phyloP scores from a whole-genome alignment of 2,888 invertebrate genomes.

The Orthosia gracilis region DNA sequence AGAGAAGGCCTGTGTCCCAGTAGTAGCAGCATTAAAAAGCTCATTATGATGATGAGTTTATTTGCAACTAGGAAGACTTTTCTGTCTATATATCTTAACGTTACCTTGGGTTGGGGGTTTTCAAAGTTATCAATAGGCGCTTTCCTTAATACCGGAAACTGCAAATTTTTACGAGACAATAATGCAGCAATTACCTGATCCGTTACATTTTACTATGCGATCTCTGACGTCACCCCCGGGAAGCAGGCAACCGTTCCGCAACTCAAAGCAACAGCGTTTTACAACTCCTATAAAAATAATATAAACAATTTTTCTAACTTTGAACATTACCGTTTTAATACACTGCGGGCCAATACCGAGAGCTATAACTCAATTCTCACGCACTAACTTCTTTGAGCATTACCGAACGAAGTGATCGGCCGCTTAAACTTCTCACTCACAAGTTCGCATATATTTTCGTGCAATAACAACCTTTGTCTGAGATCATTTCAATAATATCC shows the following conservation, averaged over 20 bases:
- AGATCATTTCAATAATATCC: constrained; percentile 88
- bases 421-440: constrained; percentile 74
- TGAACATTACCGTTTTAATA: constrained; percentile 58
- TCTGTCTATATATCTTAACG: background rate
- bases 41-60: background rate
- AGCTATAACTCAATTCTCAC: constrained; percentile 57
- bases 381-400: constrained; percentile 55
- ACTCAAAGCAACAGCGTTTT: constrained; percentile 37
- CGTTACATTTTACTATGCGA: constrained; percentile 12
- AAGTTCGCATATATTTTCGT: constrained; percentile 77
- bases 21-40: too few relatives aligned
- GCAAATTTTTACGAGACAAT: constrained; percentile 24
- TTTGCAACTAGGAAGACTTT: background rate
- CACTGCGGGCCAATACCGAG: constrained; percentile 63
- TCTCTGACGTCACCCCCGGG: constrained; percentile 41
- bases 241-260: constrained; percentile 24
- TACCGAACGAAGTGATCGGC: constrained; percentile 68
- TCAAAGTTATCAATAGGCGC: background rate
- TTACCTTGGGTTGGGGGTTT: accelerated
- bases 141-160: background rate
- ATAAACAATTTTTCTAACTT: constrained; percentile 64
- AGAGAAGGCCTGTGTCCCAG: too few relatives aligned
- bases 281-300: constrained; percentile 62
- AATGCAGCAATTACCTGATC: constrained; percentile 37
- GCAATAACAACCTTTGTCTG: constrained; percentile 81